phyloP scores from a whole-genome alignment of 2,797 vertebrate species.

The Oryzias sinensis region DNA sequence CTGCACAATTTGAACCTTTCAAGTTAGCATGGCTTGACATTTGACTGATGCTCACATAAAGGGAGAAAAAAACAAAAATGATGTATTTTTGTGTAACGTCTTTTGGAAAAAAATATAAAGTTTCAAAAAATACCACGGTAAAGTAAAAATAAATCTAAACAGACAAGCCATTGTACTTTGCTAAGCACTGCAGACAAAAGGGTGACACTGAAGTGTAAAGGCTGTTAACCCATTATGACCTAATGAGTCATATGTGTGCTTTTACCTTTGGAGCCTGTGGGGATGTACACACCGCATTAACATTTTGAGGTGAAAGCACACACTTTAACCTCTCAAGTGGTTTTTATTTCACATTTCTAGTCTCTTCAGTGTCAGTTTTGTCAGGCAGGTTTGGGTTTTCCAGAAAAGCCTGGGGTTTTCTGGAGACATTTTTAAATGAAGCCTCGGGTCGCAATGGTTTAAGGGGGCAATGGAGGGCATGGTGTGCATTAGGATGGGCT shows the following conservation, averaged over 20 bases:
- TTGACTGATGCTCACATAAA: not conserved
- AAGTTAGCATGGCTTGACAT: not conserved
- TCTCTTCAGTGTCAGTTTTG: not conserved
- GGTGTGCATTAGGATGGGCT: constrained; percentile 48
- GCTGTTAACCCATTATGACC: constrained; percentile 30
- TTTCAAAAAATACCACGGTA: not conserved
- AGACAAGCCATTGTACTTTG: constrained; percentile 24
- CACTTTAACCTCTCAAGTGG: not conserved
- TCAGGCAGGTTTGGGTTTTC: not conserved
- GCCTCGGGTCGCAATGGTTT: not conserved
- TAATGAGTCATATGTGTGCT: not conserved
- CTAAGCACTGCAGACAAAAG: constrained; percentile 28
- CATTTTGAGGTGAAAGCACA: not conserved
- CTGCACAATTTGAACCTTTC: constrained; percentile 1
- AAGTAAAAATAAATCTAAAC: constrained; percentile 2
- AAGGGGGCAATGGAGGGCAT: constrained; percentile 54
- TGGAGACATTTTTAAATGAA: constrained; percentile 1
- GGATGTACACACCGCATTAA: not conserved
- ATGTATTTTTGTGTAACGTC: not conserved
- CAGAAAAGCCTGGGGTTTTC: not conserved
- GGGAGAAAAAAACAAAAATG: not conserved
- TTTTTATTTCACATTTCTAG: not conserved
- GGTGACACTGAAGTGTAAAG: constrained; percentile 53
- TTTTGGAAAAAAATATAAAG: constrained; percentile 6
- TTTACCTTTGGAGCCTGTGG: not conserved